Base-by-base conservation (phyloP, 2,888 invertebrate genomes). In the Elmis aenea region DNA sequence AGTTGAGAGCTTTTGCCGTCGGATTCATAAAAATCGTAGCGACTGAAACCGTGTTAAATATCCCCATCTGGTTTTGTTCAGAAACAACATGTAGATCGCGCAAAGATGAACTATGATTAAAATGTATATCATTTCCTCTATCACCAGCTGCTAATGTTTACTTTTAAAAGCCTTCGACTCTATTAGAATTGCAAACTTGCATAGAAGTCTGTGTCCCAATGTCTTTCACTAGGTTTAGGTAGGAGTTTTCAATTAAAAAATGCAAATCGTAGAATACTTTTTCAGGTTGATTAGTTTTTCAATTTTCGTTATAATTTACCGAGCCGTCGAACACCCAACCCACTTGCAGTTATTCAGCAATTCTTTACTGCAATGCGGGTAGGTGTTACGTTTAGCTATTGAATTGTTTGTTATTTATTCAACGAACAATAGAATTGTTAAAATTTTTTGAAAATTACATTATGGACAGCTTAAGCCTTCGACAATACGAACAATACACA, bases 181-280 rank as follows among this genome's bases (percentile, higher is more conserved):
- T 31, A 35, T 33, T 23, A n/a, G 33, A 33, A 22, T 38, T 31
- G 31, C n/a, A n/a, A n/a, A n/a, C n/a, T n/a, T n/a, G n/a, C n/a
- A n/a, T n/a, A n/a, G n/a, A n/a, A 29, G 6, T 27, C n/a, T 52
- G 47, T 51, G 55, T 55, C 57, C 58, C 57, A 56, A 53, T 35
- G 62, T 62, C 62, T 62, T 62, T 62, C 62, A 62, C 58, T 58
- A 61, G 59, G 50, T 47, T 51, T 53, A 48, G 43, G 40, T 40
- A 37, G 44, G 36, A 29, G 26, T 43, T 52, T 50, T 46, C 33
- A 44, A 43, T 40, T 42, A 29, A 33, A 15, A 31, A 29, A 46
- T 35, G 15, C 20, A 13, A 33, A 25, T 32, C 34, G 38, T 31
- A 23, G 18, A 35, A 18, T 9, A 12, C 13, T 28, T 35, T 25